Conservation (phyloP, 2,797 vertebrate genomes). For the Crenuchus spilurus region DNA sequence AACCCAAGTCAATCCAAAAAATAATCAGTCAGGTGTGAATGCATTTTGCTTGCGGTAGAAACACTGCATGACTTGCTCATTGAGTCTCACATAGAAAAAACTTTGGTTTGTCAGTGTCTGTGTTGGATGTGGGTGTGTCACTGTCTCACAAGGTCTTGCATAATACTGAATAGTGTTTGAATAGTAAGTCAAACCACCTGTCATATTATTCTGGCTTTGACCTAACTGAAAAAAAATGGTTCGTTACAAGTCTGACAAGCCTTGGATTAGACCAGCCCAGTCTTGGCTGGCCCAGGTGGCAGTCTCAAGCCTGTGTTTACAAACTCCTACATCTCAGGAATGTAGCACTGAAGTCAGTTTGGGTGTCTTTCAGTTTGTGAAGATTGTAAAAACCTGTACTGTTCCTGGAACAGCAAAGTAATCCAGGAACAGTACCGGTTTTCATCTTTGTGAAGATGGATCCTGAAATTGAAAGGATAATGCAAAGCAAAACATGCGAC, state of each 20-base stretch:
- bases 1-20: background rate
- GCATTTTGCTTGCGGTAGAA: background rate
- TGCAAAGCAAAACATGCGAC: background rate
- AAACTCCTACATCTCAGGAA: constrained; percentile 3
- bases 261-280: constrained; percentile 21
- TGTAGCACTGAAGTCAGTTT: background rate
- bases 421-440: background rate
- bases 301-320: background rate
- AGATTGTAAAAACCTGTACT: too few species aligned
- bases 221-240: constrained; percentile 21
- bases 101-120: background rate
- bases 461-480: background rate
- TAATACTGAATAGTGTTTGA: constrained; percentile 46
- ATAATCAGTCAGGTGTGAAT: background rate
- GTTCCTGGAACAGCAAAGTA: too few species aligned
- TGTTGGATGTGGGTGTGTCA: constrained; percentile 8
- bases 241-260: constrained; percentile 42
- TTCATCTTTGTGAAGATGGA: background rate
- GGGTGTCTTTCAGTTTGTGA: background rate
- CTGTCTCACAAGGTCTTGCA: background rate
- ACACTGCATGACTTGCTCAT: background rate
- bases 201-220: constrained; percentile 26
- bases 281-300: background rate
- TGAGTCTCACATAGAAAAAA: background rate
- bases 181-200: constrained; percentile 34